Base-by-base conservation (phyloP, 1,140 invertebrate genomes). In the Gryllus bimaculatus region DNA sequence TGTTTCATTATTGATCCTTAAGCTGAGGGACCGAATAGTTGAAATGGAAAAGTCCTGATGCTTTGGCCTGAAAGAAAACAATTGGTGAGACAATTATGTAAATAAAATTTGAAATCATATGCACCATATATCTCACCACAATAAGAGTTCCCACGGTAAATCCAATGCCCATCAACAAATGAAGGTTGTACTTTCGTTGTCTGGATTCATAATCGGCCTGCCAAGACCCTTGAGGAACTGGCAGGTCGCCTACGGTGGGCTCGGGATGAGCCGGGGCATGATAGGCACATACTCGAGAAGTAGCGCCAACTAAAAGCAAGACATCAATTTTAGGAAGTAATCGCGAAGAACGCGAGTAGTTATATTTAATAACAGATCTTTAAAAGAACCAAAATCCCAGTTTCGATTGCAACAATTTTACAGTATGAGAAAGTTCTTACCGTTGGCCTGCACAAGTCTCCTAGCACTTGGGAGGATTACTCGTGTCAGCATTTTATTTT, bases 141-240 rank as follows among this genome's bases (percentile, higher is more conserved):
- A 82, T 80, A 8, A 83, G 47, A 21, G 85, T 84, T 66, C 82
- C 79, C 15, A 82, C 79, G 54, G 82, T 82, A 78, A 85, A 83
- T n/a, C 81, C 80, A 74, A 85, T 49, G 21, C 85, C 84, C 0
- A 78, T 76, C 77, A 82, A 79, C 26, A 86, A 78, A 12, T 83
- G 81, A 13, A 83, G 75, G 76, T 85, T 86, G 78, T 85, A 83
- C 78, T 82, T 84, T 48, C 77, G 83, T 75, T 86, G 85, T 7
- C 81, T 80, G 8, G 79, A 80, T 75, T 82, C 81, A 81, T 85
- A 81, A 8, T 73, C 79, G 76, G 81, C 78, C 66, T 83, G 79
- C 85, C 85, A 86, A 10, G 84, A 84, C 2, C 85, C 85, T 75
- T 83, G 81, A 10, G 85, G 85, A 15, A 84, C 80, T 18, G 85